Percentiles rank a stretch among this genome's conserved stretches.
These are phyloP conservation scores for Pampus argenteus DNA, from an alignment of 2,797 vertebrate species.

Conservation along the genomic window DNA sequence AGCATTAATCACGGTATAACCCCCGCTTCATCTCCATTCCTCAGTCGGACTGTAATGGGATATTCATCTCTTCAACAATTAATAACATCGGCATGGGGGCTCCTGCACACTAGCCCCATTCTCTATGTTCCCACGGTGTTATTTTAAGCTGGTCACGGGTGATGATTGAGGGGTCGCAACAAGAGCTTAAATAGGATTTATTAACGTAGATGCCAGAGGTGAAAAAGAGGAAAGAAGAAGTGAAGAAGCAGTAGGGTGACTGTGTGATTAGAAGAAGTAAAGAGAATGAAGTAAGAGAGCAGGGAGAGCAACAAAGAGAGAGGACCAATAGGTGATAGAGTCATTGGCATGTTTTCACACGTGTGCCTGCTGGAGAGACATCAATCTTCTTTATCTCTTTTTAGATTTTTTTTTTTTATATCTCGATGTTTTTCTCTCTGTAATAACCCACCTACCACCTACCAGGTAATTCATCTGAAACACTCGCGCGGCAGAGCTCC, in stretches of 20 bases:
- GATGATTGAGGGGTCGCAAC: conserved; percentile 83
- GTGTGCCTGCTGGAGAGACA: conserved; percentile 65
- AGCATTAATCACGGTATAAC: conserved; percentile 83
- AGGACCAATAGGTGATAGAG: conserved; percentile 69
- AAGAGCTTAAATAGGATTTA: conserved; percentile 83
- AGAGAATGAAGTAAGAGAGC: conserved; percentile 22
- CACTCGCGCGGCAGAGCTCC: conserved; percentile 61
- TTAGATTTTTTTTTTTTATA: conserved; percentile 74
- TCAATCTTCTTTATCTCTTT: conserved; percentile 83
- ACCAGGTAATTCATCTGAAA: conserved; percentile 77
- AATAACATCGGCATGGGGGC: conserved; percentile 80
- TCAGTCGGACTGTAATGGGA: conserved; percentile 84
- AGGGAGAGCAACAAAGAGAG: conserved; percentile 31
- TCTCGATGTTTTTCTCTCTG: conserved; percentile 72
- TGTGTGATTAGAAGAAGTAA: conserved; percentile 35
- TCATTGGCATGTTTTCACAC: conserved; percentile 76
- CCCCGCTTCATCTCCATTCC: conserved; percentile 79
- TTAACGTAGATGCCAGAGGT: conserved; percentile 74
- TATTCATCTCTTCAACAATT: conserved; percentile 87
- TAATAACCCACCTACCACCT: conserved; percentile 81
- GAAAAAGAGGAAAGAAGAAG: conserved; percentile 49
- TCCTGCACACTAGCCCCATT: conserved; percentile 58
- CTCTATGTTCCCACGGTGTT: conserved; percentile 77
- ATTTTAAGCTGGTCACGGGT: conserved; percentile 81
- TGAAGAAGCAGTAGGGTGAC: conserved; percentile 47